These are phyloP conservation scores for Apotomis turbidana DNA, from an alignment of 2,888 invertebrate genomes.

Conservation along the genomic window DNA sequence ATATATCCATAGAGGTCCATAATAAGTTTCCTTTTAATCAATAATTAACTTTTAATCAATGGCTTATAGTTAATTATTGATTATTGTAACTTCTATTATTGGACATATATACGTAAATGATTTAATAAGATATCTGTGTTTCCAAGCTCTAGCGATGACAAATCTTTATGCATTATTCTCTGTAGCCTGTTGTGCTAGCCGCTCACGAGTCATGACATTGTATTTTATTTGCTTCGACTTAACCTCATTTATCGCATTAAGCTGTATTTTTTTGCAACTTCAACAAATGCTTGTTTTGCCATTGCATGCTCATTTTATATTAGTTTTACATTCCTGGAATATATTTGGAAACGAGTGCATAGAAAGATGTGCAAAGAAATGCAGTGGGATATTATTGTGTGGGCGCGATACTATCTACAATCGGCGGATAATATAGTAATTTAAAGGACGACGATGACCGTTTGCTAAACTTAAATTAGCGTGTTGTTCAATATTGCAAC, in stretches of 20 bases:
- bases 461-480: no score
- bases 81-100: no score
- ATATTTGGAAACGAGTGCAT: constrained; percentile 74
- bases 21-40: no score
- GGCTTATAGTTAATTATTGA: no score
- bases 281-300: constrained; percentile 54
- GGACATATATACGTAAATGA: no score
- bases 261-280: constrained; percentile 80
- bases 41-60: no score
- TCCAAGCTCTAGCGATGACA: no score
- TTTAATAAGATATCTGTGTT: no score
- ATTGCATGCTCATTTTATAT: constrained; percentile 54
- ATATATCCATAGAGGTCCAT: no score
- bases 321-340: constrained; percentile 41
- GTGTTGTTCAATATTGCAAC: no score
- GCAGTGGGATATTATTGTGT: constrained; percentile 58
- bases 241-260: constrained; percentile 37
- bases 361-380: constrained; percentile 82
- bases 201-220: background rate
- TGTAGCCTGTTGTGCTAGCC: background rate
- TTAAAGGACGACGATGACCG: no score
- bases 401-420: constrained; percentile 29
- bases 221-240: constrained; percentile 1
- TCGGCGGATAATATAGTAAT: background rate
- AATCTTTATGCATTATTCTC: no score